A percentile compares a stretch with the other conserved stretches of the same genome.
Evolutionary conservation across 2,113 vertebrate genomes (phyloP).

Genomic region (Acinonyx jubatus): DNA sequence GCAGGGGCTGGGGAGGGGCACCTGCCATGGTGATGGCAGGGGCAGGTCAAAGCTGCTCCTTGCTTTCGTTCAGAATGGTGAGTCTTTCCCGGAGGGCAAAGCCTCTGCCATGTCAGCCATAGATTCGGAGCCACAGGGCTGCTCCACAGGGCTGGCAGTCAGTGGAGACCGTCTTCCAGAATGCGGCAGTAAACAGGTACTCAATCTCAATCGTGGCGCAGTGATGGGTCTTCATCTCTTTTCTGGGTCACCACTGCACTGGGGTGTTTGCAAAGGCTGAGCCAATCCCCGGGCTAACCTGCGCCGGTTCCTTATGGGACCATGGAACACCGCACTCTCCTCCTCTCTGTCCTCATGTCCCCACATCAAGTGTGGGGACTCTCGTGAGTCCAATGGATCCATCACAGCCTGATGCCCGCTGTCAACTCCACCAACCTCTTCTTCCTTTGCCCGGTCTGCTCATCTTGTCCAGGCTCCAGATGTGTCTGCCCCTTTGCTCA

Average conservation of each 20-base stretch:
- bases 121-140: background rate
- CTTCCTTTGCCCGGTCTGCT: background rate
- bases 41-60: rapidly evolving
- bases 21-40: rapidly evolving
- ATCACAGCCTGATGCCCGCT: background rate
- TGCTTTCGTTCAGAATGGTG: background rate
- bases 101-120: background rate
- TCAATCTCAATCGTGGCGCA: background rate
- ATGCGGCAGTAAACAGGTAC: background rate
- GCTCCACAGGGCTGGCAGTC: background rate
- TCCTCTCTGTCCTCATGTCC: background rate
- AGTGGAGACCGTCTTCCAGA: background rate
- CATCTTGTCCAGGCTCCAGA: background rate
- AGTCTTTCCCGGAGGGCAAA: background rate
- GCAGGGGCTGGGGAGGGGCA: background rate
- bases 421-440: background rate
- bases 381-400: rapidly evolving
- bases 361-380: background rate
- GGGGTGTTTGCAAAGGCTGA: background rate
- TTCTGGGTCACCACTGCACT: background rate
- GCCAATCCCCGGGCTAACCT: no score
- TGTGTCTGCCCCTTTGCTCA: background rate
- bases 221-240: background rate
- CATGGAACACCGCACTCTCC: rapidly evolving
- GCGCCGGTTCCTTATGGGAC: background rate